A percentile compares a stretch with the other conserved stretches of the same genome.
Conservation (phyloP, 2,113 vertebrate genomes). For the Riparia riparia region DNA sequence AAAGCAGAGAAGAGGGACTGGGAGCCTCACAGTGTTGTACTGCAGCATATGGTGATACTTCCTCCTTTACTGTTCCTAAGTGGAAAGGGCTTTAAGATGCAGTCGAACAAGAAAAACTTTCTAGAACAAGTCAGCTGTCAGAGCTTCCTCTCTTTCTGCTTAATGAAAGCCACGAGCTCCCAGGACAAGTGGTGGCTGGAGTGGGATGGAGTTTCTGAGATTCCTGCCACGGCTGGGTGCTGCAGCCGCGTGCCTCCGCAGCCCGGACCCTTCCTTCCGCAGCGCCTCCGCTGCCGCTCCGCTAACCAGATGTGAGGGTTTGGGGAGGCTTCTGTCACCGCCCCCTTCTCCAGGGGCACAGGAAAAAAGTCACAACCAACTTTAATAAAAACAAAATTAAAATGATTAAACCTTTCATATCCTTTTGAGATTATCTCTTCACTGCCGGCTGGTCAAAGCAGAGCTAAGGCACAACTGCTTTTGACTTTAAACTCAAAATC, state of each 20-base stretch:
- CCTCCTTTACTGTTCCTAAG: neutral
- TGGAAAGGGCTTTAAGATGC: constrained; percentile 24
- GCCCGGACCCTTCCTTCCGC: constrained; percentile 79
- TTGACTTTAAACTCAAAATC: constrained; percentile 12
- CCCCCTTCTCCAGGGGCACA: constrained; percentile 16
- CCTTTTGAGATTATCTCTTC: constrained; percentile 73
- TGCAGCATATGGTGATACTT: constrained; percentile 23
- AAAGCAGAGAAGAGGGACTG: neutral
- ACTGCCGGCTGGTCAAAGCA: constrained; percentile 58
- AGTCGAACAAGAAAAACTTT: constrained; percentile 20
- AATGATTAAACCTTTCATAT: constrained; percentile 77
- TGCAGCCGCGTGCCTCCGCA: neutral
- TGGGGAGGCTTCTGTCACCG: constrained; percentile 22
- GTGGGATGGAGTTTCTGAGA: constrained; percentile 71
- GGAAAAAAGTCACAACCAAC: constrained; percentile 56
- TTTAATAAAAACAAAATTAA: constrained; percentile 81
- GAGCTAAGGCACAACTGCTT: constrained; percentile 32
- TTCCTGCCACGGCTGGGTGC: constrained; percentile 75
- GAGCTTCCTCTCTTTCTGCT: constrained; percentile 38
- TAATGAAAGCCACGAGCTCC: constrained; percentile 58
- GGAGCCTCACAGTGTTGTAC: neutral
- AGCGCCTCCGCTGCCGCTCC: neutral
- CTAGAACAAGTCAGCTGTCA: neutral
- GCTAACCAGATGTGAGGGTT: constrained; percentile 10
- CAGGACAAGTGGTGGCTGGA: constrained; percentile 11